These are phyloP conservation scores for Crotophaga sulcirostris DNA, from an alignment of 2,113 vertebrate genomes.

Conservation along the genomic window DNA sequence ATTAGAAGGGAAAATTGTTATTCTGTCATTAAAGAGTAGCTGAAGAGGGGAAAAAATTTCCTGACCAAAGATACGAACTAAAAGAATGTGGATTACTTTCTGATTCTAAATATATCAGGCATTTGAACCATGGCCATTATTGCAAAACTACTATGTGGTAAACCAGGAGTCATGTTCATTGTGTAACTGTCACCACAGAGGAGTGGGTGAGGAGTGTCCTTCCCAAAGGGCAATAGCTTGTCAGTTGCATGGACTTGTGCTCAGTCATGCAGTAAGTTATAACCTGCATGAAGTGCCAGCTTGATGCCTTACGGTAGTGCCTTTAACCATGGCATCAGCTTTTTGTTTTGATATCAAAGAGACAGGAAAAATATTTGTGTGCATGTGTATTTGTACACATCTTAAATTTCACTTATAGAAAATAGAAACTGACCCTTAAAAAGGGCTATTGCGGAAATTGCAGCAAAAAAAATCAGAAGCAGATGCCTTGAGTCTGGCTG, in stretches of 20 bases:
- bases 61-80: background rate
- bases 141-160: background rate
- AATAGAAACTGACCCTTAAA: background rate
- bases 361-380: background rate
- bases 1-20: conserved; percentile 30
- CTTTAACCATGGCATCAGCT: background rate
- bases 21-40: background rate
- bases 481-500: background rate
- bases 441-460: background rate
- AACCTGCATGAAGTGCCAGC: background rate
- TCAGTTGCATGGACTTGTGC: accelerated
- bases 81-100: conserved; percentile 39
- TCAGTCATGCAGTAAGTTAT: background rate
- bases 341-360: background rate
- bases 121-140: conserved; percentile 12
- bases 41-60: conserved; percentile 20
- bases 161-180: background rate
- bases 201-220: background rate
- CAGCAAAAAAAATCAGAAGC: background rate
- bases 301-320: background rate
- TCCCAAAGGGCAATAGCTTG: background rate
- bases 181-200: accelerated
- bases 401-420: background rate
- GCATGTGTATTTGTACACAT: background rate
- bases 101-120: conserved; percentile 30